A percentile compares a stretch with the other conserved stretches of the same genome.
Evolutionary conservation across 2,113 vertebrate genomes (phyloP).

Genomic region (Daboia siamensis): DNA sequence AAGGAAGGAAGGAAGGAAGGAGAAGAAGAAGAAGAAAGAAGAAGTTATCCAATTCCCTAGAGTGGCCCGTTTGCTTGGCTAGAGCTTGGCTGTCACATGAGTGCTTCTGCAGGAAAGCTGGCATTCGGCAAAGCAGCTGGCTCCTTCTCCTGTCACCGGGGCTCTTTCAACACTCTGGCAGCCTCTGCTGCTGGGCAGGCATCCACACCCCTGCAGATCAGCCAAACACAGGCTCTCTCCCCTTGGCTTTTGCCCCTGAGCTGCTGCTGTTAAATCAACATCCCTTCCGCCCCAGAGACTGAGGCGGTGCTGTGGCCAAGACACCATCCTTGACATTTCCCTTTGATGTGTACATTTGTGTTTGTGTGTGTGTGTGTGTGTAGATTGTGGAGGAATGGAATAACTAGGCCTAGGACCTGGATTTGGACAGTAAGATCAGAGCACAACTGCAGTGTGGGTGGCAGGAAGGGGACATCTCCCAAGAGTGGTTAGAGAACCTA

Average conservation of each 20-base stretch:
- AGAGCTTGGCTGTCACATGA: neutral
- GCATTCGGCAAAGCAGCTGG: neutral
- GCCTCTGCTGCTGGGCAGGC: neutral
- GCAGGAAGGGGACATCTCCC: neutral
- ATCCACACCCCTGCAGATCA: neutral
- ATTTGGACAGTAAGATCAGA: neutral
- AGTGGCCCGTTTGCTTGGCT: neutral
- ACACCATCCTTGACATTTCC: neutral
- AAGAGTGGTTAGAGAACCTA: neutral
- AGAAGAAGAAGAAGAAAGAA: too few species aligned
- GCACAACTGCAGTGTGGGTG: neutral
- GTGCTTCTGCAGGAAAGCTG: neutral
- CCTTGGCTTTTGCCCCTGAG: constrained; percentile 18
- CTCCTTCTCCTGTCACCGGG: neutral
- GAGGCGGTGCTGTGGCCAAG: neutral
- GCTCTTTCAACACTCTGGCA: constrained; percentile 9
- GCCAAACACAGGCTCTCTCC: constrained; percentile 9
- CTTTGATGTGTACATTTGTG: constrained; percentile 3
- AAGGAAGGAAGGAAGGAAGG: too few species aligned
- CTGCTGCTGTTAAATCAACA: constrained; percentile 24
- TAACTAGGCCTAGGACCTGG: neutral
- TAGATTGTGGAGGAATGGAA: neutral
- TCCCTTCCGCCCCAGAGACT: neutral
- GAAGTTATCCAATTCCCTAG: neutral
- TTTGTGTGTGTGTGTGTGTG: neutral